Percentiles rank a stretch among this genome's conserved stretches.
These are phyloP conservation scores for Orchestia grillus DNA, from an alignment of 1,140 invertebrate genomes.

Conservation along the genomic window DNA sequence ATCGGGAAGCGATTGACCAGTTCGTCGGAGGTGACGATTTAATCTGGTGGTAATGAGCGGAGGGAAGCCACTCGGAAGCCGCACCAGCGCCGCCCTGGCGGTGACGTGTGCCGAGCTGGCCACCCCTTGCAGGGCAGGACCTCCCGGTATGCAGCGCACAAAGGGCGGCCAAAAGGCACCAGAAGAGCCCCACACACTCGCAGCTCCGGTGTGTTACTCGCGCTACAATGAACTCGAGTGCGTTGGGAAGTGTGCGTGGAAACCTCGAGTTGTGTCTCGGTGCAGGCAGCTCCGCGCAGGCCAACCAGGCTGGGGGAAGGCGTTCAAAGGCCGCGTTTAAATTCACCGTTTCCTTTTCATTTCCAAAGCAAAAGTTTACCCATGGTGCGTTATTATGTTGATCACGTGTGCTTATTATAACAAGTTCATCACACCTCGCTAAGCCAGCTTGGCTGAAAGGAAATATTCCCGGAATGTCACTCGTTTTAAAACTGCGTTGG, in stretches of 20 bases:
- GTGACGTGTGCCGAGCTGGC: conserved; percentile 5
- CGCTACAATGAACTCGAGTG: conserved; percentile 52
- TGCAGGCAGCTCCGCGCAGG: neutral
- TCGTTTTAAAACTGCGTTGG: neutral
- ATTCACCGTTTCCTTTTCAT: too few species aligned
- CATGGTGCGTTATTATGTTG: too few species aligned
- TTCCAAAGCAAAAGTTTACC: too few species aligned
- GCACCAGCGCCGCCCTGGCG: neutral
- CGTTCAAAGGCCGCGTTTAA: too few species aligned
- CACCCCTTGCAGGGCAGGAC: neutral
- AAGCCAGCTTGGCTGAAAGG: neutral
- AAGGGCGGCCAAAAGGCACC: conserved; percentile 22
- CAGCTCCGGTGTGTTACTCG: conserved; percentile 25
- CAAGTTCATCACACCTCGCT: too few species aligned
- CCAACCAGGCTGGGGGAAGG: too few species aligned
- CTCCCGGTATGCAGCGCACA: conserved; percentile 13
- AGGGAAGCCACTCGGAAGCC: neutral
- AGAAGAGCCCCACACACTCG: neutral
- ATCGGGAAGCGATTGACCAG: neutral
- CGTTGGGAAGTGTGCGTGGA: conserved; percentile 49
- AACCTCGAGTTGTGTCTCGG: neutral
- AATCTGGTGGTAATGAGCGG: neutral
- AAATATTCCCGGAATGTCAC: neutral
- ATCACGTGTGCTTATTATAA: too few species aligned
- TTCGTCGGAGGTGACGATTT: neutral